Conservation (phyloP, 2,888 invertebrate genomes). For the Polydrusus cervinus region DNA sequence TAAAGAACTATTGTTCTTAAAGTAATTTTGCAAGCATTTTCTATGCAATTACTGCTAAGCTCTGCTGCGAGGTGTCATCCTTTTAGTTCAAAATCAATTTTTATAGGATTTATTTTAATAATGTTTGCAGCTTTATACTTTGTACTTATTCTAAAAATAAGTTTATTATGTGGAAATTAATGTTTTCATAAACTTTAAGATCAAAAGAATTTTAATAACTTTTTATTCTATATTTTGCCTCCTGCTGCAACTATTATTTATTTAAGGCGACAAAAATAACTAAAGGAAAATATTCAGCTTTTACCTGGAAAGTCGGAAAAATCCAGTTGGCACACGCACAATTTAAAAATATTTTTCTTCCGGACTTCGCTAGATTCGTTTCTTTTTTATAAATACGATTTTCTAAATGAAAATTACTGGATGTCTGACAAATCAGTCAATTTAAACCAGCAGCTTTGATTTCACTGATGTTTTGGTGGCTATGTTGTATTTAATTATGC, state of each 20-base stretch:
- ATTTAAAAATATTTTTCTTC: constrained; percentile 11
- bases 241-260: neutral
- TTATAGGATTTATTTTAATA: neutral
- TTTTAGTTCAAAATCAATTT: no score
- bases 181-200: no score
- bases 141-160: no score
- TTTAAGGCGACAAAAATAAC: neutral
- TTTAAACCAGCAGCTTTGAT: neutral
- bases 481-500: constrained; percentile 3
- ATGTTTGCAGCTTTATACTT: neutral
- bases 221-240: constrained; percentile 7
- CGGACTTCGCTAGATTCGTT: neutral
- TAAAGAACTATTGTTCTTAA: no score
- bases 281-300: neutral
- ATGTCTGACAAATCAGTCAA: constrained; percentile 7
- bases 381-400: neutral
- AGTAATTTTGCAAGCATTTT: no score
- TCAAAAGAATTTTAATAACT: neutral
- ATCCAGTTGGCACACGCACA: constrained; percentile 5
- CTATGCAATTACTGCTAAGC: no score
- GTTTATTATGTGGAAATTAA: no score
- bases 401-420: neutral
- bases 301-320: constrained; percentile 21
- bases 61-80: no score
- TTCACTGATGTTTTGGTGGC: constrained; percentile 11